These are phyloP conservation scores for Trichechus manatus DNA, from an alignment of 2,113 vertebrate species.

Conservation along the genomic window DNA sequence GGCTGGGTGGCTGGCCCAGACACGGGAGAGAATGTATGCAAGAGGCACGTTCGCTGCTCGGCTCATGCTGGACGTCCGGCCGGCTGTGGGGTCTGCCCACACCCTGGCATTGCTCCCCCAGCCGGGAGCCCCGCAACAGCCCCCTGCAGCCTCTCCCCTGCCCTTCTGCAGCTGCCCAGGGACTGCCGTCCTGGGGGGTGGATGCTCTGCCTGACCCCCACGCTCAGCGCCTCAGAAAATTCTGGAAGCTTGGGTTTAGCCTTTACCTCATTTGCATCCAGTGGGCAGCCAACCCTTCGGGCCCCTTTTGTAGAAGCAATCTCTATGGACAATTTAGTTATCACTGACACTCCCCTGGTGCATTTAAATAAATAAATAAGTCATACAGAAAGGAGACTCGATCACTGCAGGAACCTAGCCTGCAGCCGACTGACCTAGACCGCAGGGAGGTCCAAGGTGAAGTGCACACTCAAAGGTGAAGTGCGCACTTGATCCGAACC, in stretches of 20 bases:
- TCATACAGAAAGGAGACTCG: not conserved
- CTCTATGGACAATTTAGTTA: accelerated
- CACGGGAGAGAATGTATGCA: no score
- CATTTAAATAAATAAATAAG: slow-evolving; percentile 70
- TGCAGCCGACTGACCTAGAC: not conserved
- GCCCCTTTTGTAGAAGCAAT: accelerated
- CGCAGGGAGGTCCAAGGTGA: not conserved
- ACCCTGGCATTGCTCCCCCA: no score
- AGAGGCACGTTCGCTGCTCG: no score
- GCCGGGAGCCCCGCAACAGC: no score
- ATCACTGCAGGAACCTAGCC: not conserved
- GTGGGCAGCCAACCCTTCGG: no score
- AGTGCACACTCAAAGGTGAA: slow-evolving; percentile 53
- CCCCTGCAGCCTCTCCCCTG: no score
- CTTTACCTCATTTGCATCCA: not conserved
- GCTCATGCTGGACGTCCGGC: no score
- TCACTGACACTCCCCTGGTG: not conserved
- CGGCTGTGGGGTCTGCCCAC: no score
- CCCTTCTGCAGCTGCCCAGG: no score
- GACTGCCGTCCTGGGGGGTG: no score
- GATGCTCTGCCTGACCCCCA: not conserved
- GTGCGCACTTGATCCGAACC: not conserved
- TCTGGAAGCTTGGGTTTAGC: not conserved
- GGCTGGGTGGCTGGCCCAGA: no score
- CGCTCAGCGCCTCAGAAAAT: accelerated